These are phyloP conservation scores for Danaus melanippus DNA, from an alignment of 1,140 invertebrate genomes.

Conservation along the genomic window DNA sequence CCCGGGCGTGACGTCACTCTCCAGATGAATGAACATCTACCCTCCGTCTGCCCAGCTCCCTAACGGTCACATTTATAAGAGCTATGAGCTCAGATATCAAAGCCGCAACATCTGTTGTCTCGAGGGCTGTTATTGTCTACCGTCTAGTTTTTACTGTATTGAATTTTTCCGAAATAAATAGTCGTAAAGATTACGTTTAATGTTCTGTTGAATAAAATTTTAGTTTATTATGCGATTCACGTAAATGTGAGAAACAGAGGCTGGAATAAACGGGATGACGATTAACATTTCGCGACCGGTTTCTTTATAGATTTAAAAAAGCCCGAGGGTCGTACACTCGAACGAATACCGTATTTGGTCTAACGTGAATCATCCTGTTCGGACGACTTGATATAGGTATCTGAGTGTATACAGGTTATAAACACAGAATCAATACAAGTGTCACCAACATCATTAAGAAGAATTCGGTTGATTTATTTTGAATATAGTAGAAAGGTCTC, in stretches of 20 bases:
- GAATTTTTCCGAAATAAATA: slow-evolving; percentile 1
- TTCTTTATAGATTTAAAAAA: slow-evolving; percentile 20
- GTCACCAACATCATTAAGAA: too few relatives aligned
- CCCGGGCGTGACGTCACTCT: slow-evolving; percentile 50
- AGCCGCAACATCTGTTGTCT: slow-evolving; percentile 44
- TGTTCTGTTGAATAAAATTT: slow-evolving; percentile 1
- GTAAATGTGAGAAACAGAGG: too few relatives aligned
- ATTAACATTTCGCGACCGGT: slow-evolving; percentile 30
- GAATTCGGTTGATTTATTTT: too few relatives aligned
- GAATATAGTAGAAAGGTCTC: too few relatives aligned
- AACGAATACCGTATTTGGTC: slow-evolving; percentile 37
- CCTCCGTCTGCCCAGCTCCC: slow-evolving; percentile 22
- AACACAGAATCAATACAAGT: too few relatives aligned
- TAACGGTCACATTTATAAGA: slow-evolving; percentile 42
- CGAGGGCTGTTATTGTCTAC: slow-evolving; percentile 17
- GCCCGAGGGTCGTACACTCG: slow-evolving; percentile 30
- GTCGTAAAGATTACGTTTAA: not conserved
- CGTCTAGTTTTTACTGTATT: slow-evolving; percentile 13
- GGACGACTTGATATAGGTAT: not conserved
- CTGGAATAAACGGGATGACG: slow-evolving; percentile 13
- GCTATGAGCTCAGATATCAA: slow-evolving; percentile 42
- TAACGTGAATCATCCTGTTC: slow-evolving; percentile 18
- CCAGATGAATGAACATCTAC: slow-evolving; percentile 58
- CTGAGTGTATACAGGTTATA: too few relatives aligned
- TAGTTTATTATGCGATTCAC: too few relatives aligned